Percentiles rank a stretch among this genome's conserved stretches.
phyloP scores from a whole-genome alignment of 2,113 vertebrate genomes.

The Ptychochromis oligacanthus region DNA sequence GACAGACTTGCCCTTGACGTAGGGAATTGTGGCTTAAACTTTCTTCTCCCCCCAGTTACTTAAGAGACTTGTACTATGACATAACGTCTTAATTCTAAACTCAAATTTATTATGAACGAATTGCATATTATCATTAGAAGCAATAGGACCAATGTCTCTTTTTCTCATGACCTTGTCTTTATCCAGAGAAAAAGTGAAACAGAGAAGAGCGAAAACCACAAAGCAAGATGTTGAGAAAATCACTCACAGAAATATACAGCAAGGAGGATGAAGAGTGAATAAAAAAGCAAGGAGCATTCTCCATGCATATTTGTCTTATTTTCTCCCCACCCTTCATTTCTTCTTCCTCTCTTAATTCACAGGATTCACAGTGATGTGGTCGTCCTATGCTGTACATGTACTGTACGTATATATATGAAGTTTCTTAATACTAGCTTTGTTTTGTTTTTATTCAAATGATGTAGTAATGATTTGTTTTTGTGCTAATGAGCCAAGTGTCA shows the following conservation, averaged over 20 bases:
- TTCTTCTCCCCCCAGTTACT: neutral
- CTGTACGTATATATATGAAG: neutral
- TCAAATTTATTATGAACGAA: slow-evolving; percentile 26
- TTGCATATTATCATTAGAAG: slow-evolving; percentile 24
- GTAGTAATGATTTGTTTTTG: neutral
- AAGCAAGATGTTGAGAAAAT: slow-evolving; percentile 2
- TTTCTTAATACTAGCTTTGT: neutral
- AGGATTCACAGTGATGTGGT: slow-evolving; percentile 24
- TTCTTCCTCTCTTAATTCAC: neutral
- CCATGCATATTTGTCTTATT: neutral
- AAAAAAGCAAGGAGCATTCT: neutral
- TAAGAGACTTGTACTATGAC: slow-evolving; percentile 29
- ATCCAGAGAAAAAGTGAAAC: neutral
- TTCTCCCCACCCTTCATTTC: neutral
- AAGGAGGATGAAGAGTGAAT: neutral
- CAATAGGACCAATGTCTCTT: neutral
- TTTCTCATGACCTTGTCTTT: neutral
- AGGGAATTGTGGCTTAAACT: slow-evolving; percentile 21
- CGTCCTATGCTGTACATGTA: neutral
- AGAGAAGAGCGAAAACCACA: neutral
- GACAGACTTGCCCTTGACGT: slow-evolving; percentile 1
- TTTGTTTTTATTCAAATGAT: neutral
- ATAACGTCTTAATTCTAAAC: slow-evolving; percentile 32
- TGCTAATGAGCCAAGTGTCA: neutral
- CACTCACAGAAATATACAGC: slow-evolving; percentile 1